A percentile compares a stretch with the other conserved stretches of the same genome.
Evolutionary conservation across 1,140 invertebrate genomes (phyloP).

Genomic region (Drosophila simulans): DNA sequence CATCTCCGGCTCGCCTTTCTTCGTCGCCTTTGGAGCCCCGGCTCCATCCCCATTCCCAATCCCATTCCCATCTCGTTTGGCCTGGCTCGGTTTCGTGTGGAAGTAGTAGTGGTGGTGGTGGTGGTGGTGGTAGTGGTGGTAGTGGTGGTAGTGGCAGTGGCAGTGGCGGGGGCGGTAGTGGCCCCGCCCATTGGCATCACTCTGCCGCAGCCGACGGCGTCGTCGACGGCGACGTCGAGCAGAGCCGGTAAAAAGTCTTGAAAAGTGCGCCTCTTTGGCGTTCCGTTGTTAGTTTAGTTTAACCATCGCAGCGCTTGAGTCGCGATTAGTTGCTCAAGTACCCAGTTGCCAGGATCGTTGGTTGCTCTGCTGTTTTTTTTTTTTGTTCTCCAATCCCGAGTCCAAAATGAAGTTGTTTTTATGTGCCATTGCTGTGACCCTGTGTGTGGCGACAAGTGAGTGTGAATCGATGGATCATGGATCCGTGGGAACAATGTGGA

Average conservation of each 20-base stretch:
- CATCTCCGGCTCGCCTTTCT: constrained; percentile 82
- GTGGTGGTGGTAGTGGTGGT: not conserved
- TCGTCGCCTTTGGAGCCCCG: constrained; percentile 86
- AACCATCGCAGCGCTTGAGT: constrained; percentile 78
- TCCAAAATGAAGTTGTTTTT: constrained; percentile 82
- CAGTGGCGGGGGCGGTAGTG: constrained; percentile 5
- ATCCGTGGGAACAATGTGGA: not conserved
- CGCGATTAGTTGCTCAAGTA: constrained; percentile 58
- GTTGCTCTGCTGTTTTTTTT: constrained; percentile 6
- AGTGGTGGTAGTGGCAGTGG: not conserved
- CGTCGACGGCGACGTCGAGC: constrained; percentile 36
- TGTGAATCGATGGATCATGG: constrained; percentile 39
- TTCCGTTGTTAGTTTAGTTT: constrained; percentile 80
- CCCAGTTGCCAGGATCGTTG: constrained; percentile 25
- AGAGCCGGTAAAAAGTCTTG: constrained; percentile 81
- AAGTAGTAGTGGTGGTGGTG: not conserved
- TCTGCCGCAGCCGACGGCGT: constrained; percentile 37
- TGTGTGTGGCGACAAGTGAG: constrained; percentile 82
- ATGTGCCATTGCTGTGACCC: constrained; percentile 72
- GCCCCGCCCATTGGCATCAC: constrained; percentile 35
- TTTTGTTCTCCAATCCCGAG: constrained; percentile 7
- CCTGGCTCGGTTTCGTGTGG: constrained; percentile 84
- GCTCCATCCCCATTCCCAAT: constrained; percentile 58
- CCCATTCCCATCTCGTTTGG: constrained; percentile 83
- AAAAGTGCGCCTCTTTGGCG: constrained; percentile 81